These are phyloP conservation scores for Garrulus glandarius DNA, from an alignment of 2,797 vertebrate species.

Conservation along the genomic window DNA sequence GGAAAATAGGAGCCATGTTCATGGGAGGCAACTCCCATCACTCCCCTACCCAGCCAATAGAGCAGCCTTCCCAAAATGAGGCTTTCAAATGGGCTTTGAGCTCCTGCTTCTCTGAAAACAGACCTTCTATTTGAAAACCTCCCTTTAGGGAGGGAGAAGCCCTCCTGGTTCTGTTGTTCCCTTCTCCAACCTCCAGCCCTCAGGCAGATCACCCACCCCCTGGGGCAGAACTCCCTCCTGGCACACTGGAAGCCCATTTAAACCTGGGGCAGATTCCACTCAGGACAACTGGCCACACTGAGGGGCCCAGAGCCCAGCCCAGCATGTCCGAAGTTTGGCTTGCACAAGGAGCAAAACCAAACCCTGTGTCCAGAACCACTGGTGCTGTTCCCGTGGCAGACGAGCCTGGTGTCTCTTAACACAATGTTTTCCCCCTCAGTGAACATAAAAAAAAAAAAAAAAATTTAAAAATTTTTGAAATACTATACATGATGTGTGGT, in stretches of 20 bases:
- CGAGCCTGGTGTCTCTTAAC: not conserved
- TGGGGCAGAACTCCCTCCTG: not conserved
- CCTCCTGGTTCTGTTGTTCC: not conserved
- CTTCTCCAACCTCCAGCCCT: not conserved
- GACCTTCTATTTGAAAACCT: not conserved
- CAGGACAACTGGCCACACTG: not conserved
- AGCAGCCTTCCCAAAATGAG: not conserved
- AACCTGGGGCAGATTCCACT: not conserved
- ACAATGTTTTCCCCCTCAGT: not conserved
- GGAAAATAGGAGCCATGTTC: not conserved
- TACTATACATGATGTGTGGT: not conserved
- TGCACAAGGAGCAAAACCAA: not conserved
- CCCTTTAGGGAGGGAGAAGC: not conserved
- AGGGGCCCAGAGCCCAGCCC: not conserved
- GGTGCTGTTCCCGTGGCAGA: not conserved
- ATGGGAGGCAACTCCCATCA: not conserved
- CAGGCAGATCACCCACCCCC: not conserved
- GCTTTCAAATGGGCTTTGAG: not conserved
- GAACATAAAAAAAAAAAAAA: not conserved
- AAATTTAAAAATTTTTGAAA: not conserved
- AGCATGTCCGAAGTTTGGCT: not conserved
- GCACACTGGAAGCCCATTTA: not conserved
- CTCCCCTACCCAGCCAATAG: not conserved
- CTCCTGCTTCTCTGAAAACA: not conserved
- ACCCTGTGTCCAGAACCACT: not conserved